These are phyloP conservation scores for Aldrovandia affinis DNA, from an alignment of 2,797 vertebrate species.

Conservation along the genomic window DNA sequence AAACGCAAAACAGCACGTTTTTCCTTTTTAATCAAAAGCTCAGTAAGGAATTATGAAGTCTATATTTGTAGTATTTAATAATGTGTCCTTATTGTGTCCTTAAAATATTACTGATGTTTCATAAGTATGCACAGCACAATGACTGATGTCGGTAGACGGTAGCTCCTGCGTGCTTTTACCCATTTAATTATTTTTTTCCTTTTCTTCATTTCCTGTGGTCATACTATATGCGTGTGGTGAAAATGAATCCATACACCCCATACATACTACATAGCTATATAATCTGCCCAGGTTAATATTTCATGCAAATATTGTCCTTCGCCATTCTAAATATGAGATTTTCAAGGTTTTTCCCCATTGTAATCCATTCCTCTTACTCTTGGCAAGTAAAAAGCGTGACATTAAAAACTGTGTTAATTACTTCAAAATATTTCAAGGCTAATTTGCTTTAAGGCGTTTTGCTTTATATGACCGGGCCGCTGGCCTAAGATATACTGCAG, in stretches of 20 bases:
- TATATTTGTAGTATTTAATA: not conserved
- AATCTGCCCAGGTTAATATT: not conserved
- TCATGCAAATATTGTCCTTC: not conserved
- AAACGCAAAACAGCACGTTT: not conserved
- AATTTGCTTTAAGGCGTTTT: not conserved
- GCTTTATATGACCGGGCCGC: not conserved
- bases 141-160: not conserved
- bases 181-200: not conserved
- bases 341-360: not conserved
- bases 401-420: not conserved
- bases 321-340: not conserved
- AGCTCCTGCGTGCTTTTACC: not conserved
- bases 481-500: not conserved
- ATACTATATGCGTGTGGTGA: not conserved
- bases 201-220: not conserved
- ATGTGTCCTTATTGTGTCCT: not conserved
- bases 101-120: not conserved
- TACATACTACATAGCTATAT: not conserved
- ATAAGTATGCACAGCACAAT: not conserved
- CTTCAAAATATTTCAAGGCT: not conserved
- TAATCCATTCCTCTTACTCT: not conserved
- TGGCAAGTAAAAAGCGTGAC: not conserved
- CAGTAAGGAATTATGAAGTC: not conserved
- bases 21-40: not conserved
- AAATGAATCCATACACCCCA: not conserved